A percentile compares a stretch with the other conserved stretches of the same genome.
Evolutionary conservation across 2,888 invertebrate species (phyloP).

Genomic region (Lydus trimaculatus): DNA sequence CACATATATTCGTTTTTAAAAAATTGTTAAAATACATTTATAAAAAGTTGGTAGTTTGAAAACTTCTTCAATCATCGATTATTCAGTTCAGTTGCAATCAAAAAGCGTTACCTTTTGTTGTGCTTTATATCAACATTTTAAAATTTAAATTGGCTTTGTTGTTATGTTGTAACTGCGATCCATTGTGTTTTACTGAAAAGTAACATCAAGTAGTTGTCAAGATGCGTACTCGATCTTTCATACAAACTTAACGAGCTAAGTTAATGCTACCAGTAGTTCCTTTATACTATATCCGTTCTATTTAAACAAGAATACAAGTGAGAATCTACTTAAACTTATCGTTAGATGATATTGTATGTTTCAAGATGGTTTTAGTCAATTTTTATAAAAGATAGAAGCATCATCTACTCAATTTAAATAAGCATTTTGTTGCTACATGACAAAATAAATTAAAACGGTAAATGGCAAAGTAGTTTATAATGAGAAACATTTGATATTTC

Average conservation of each 20-base stretch:
- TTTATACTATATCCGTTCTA: constrained; percentile 23
- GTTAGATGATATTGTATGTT: constrained; percentile 22
- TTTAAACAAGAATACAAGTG: constrained; percentile 19
- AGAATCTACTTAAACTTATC: constrained; percentile 20
- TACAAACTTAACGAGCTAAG: constrained; percentile 39
- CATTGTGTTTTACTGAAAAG: constrained; percentile 16
- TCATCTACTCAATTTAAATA: not conserved
- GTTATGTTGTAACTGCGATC: constrained; percentile 10
- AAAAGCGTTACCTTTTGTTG: not conserved
- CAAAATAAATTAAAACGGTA: not conserved
- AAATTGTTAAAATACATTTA: too few species aligned
- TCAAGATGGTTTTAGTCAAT: constrained; percentile 20
- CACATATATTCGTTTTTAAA: too few species aligned
- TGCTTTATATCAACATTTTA: not conserved
- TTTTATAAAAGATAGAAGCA: constrained; percentile 7
- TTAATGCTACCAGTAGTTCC: constrained; percentile 37
- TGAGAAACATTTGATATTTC: not conserved
- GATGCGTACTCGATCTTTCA: constrained; percentile 33
- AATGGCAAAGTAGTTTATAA: constrained; percentile 4
- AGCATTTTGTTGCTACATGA: not conserved
- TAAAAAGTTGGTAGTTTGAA: not conserved
- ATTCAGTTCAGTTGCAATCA: not conserved
- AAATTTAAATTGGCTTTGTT: not conserved
- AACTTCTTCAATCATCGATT: not conserved
- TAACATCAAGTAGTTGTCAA: constrained; percentile 32